These are phyloP conservation scores for Lycophotia porphyrea DNA, from an alignment of 2,888 invertebrate genomes.

Conservation along the genomic window DNA sequence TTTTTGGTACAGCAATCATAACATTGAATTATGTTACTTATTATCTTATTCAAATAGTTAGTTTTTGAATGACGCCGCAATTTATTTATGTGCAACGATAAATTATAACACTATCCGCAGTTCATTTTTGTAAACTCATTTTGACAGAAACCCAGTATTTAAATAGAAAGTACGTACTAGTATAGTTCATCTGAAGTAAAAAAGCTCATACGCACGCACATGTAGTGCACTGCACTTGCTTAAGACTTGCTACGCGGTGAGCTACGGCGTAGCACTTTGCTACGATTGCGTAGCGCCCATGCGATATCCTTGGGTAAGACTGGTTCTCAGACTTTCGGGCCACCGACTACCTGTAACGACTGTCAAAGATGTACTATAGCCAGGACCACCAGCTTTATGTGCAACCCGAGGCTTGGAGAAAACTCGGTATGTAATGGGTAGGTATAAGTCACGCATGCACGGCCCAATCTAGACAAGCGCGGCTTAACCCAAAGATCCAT, in stretches of 20 bases:
- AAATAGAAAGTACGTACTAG: neutral
- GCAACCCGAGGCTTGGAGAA: too few species aligned
- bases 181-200: neutral
- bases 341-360: too few species aligned
- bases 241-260: slow-evolving; percentile 7
- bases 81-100: neutral
- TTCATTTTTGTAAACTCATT: neutral
- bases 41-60: neutral
- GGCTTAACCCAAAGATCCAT: neutral
- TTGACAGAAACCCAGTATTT: neutral
- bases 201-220: neutral
- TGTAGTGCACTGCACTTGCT: neutral
- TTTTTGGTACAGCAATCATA: neutral
- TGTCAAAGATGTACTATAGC: too few species aligned
- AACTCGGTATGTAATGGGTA: too few species aligned
- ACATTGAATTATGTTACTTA: neutral
- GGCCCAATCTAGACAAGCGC: neutral
- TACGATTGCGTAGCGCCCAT: neutral
- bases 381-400: too few species aligned
- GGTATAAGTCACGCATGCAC: too few species aligned
- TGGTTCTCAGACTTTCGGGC: neutral
- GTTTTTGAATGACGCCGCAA: neutral
- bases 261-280: slow-evolving; percentile 28
- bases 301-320: neutral
- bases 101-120: neutral